Conservation (phyloP, 2,888 invertebrate genomes). For the Ophion slaviceki region DNA sequence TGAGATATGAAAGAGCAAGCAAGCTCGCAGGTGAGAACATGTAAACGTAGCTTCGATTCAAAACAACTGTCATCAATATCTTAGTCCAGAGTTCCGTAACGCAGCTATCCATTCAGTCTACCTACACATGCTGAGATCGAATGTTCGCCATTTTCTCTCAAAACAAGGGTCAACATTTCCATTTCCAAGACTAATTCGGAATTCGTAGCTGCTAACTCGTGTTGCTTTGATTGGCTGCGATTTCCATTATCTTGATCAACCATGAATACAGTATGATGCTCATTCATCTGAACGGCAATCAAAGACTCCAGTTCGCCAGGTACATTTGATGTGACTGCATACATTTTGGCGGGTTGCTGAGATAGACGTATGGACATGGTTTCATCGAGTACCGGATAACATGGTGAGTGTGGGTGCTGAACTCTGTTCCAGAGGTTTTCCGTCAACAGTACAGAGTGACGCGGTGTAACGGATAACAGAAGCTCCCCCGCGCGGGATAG, state of each 20-base stretch:
- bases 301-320: neutral
- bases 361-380: too few relatives aligned
- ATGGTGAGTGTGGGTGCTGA: neutral
- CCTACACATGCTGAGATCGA: neutral
- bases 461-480: too few relatives aligned
- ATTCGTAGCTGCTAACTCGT: neutral
- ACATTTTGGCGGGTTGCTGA: too few relatives aligned
- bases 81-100: constrained; percentile 2
- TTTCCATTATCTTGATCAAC: constrained; percentile 4
- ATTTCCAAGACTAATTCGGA: neutral
- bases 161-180: constrained; percentile 7
- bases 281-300: too few relatives aligned
- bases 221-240: neutral
- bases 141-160: constrained; percentile 3
- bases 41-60: neutral
- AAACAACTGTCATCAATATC: neutral
- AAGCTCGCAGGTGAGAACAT: constrained; percentile 1
- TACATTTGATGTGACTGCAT: neutral
- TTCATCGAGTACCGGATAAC: too few relatives aligned
- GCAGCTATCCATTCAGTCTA: neutral
- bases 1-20: too few relatives aligned
- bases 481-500: neutral
- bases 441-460: neutral
- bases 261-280: constrained; percentile 2
- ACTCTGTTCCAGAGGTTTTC: neutral